Evolutionary conservation across 2,113 vertebrate genomes (phyloP).

Genomic region (Clupea harengus): DNA sequence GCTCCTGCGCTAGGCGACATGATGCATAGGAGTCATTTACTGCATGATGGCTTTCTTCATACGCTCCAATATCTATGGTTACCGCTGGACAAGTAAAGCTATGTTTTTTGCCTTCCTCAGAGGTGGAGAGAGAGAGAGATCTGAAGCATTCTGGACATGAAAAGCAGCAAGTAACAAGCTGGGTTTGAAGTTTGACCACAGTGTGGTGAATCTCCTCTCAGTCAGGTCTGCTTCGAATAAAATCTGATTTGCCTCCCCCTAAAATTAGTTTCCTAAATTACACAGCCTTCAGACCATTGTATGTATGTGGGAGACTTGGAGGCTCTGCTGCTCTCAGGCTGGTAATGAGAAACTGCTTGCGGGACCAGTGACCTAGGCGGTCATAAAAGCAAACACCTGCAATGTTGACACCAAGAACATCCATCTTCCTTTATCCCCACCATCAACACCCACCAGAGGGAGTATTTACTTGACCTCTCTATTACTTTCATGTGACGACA

Average conservation of each 20-base stretch:
- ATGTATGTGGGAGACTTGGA: conserved; percentile 62
- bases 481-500: conserved; percentile 60
- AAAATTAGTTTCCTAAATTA: conserved; percentile 75
- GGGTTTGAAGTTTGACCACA: conserved; percentile 74
- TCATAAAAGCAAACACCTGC: conserved; percentile 75
- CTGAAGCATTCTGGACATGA: conserved; percentile 72
- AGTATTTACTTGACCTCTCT: conserved; percentile 63
- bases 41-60: conserved; percentile 37
- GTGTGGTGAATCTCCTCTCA: conserved; percentile 74
- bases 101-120: background rate
- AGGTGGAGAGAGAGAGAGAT: conserved; percentile 46
- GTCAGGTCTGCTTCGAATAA: conserved; percentile 78
- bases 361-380: conserved; percentile 43
- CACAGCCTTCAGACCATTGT: conserved; percentile 67
- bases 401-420: conserved; percentile 63
- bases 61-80: background rate
- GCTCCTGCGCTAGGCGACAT: background rate
- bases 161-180: conserved; percentile 69
- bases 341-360: conserved; percentile 71
- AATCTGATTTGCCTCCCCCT: conserved; percentile 69
- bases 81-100: background rate
- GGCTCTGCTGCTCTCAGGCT: conserved; percentile 61
- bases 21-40: background rate
- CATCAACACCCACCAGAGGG: conserved; percentile 62
- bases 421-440: conserved; percentile 67